Percentiles rank a stretch among this genome's conserved stretches.
These are phyloP conservation scores for Apis cerana DNA, from an alignment of 1,140 invertebrate species.

Conservation along the genomic window DNA sequence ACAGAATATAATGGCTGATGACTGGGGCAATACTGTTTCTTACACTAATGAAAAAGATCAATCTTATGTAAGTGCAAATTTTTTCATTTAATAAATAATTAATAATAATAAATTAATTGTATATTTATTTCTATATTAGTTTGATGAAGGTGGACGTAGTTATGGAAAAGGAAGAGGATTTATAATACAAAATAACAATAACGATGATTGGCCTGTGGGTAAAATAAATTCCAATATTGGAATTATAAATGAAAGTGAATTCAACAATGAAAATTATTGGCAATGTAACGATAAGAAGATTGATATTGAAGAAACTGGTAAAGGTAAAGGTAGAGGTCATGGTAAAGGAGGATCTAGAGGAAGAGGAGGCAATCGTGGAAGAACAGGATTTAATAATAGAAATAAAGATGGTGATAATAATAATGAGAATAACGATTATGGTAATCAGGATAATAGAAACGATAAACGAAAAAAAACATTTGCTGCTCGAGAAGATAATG, in stretches of 20 bases:
- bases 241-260: slow-evolving; percentile 1
- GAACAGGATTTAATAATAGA: slow-evolving; percentile 30
- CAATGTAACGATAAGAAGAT: not conserved
- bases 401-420: slow-evolving; percentile 35
- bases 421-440: slow-evolving; percentile 19
- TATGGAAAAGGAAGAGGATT: slow-evolving; percentile 70
- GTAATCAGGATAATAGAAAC: not conserved
- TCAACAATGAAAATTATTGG: not conserved
- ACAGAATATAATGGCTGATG: slow-evolving; percentile 46
- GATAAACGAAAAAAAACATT: not conserved
- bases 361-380: slow-evolving; percentile 40
- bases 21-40: slow-evolving; percentile 35
- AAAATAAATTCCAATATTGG: slow-evolving; percentile 30
- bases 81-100: not conserved
- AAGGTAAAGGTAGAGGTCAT: slow-evolving; percentile 42
- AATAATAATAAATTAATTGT: not conserved
- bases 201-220: slow-evolving; percentile 31
- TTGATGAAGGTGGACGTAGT: slow-evolving; percentile 57
- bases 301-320: slow-evolving; percentile 12
- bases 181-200: slow-evolving; percentile 48
- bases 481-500: slow-evolving; percentile 1
- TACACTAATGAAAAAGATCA: not conserved
- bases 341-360: slow-evolving; percentile 30
- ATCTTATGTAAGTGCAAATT: slow-evolving; percentile 46
- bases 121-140: slow-evolving; percentile 39